Base-by-base conservation (phyloP, 2,888 invertebrate species). In the Gymnocheta viridis region DNA sequence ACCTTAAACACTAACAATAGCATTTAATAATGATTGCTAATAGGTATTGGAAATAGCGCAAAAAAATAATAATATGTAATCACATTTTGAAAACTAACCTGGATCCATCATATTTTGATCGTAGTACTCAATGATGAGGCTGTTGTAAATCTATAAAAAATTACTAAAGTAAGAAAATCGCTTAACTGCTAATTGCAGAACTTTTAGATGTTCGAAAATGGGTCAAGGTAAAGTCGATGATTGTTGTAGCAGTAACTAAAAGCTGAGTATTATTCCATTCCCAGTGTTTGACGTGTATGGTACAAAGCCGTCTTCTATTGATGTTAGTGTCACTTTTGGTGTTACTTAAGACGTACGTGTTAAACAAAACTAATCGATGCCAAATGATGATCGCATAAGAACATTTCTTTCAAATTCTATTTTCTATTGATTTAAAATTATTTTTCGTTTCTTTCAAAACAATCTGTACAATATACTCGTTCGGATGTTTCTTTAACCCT, bases 91-190 rank as follows among this genome's bases (percentile, higher is more conserved):
- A 17, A 69, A 86, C 86, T 67, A 83, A 86, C 86, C 86, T 86
- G 86, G 86, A 66, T 86, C 86, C 86, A 86, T 86, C 82, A 85
- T 83, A 49, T 83, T 79, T 72, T 85, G 85, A 67, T 84, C 84
- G 74, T 83, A 86, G 64, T 77, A 78, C 85, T 82, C 85, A 85
- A 85, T 85, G 82, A 74, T 86, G 86, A 80, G 80, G 86, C 86
- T 74, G 85, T 78, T 74, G 6, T 14, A 24, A 76, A 82, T 60
- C 38, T 67, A 38, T 12, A 47, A 35, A 64, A 64, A 72, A 47
- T 24, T 24, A 4, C 2, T n/a, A 38, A 70, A 54, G 7, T 17
- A 5, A 2, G n/a, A 49, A 70, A 54, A 4, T 41, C 2, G 38
- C 12, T 60, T 38, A 60, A 49, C 17, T 74, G 69, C 54, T 54